Evolutionary conservation across 2,888 invertebrate genomes (phyloP).

Genomic region (Caenorhabditis uteleia): DNA sequence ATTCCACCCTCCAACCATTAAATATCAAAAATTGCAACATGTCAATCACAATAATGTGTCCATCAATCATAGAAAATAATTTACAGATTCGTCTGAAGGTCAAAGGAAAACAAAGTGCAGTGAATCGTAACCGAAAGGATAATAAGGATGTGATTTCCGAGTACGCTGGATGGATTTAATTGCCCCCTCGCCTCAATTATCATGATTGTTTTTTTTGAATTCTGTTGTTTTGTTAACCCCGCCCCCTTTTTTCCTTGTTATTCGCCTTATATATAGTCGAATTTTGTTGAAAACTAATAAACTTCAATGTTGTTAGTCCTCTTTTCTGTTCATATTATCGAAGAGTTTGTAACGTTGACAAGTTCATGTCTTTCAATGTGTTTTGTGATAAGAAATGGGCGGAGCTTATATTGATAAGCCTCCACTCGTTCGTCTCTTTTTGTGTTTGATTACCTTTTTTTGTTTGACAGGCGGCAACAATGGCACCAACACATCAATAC

Average conservation of each 20-base stretch:
- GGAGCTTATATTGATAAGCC: background rate
- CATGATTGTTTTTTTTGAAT: slow-evolving; percentile 3
- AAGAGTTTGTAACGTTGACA: slow-evolving; percentile 20
- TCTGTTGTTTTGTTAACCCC: slow-evolving; percentile 4
- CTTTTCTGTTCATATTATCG: slow-evolving; percentile 3
- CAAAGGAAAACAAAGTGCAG: slow-evolving; percentile 67
- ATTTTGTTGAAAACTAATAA: background rate
- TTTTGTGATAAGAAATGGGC: slow-evolving; percentile 1
- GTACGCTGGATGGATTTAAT: slow-evolving; percentile 64
- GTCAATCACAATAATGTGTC: no score
- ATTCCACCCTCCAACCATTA: no score
- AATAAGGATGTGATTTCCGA: slow-evolving; percentile 65
- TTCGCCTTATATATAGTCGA: background rate
- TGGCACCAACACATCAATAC: no score
- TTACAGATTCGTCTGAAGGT: slow-evolving; percentile 55
- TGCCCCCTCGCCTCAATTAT: no score
- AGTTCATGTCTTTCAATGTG: slow-evolving; percentile 21
- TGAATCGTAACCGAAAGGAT: slow-evolving; percentile 60
- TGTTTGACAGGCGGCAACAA: slow-evolving; percentile 35
- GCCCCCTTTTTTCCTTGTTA: background rate
- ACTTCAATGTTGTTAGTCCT: slow-evolving; percentile 1
- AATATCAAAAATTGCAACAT: no score
- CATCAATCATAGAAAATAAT: no score
- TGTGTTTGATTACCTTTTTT: slow-evolving; percentile 1
- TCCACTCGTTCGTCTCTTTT: background rate